Conservation (phyloP, 2,797 vertebrate species). For the Anguilla anguilla region DNA sequence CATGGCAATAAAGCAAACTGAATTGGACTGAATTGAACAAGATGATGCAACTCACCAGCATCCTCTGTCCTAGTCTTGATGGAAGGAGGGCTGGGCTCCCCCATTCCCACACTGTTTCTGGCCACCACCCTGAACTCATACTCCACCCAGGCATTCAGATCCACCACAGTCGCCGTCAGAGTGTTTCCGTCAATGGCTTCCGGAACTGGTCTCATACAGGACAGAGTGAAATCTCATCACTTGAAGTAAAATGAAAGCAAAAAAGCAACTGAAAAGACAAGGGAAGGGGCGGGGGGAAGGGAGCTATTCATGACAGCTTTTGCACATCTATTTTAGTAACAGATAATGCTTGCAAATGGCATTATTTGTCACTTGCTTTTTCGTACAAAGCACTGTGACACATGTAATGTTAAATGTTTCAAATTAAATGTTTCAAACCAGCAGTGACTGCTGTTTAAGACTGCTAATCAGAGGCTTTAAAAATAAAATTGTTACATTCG, state of each 20-base stretch:
- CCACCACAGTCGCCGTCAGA: slow-evolving; percentile 86
- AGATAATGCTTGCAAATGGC: background rate
- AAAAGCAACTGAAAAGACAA: background rate
- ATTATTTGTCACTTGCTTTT: background rate
- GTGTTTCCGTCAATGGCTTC: slow-evolving; percentile 85
- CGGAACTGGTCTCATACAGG: slow-evolving; percentile 73
- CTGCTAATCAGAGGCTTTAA: no score
- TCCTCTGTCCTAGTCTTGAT: slow-evolving; percentile 94
- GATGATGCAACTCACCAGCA: slow-evolving; percentile 78
- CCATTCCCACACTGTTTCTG: slow-evolving; percentile 87
- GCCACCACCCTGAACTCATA: slow-evolving; percentile 95
- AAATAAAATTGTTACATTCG: no score
- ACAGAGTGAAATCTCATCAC: background rate
- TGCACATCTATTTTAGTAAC: background rate
- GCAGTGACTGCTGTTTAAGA: no score
- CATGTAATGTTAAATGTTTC: background rate
- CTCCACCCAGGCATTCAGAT: slow-evolving; percentile 95
- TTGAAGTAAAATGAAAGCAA: slow-evolving; percentile 28
- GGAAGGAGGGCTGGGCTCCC: slow-evolving; percentile 90
- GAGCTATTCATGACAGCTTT: background rate
- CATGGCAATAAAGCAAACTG: background rate
- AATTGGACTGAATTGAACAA: background rate
- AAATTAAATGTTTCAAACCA: background rate
- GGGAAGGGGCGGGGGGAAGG: background rate
- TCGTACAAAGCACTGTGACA: no score